phyloP scores from a whole-genome alignment of 2,888 invertebrate genomes.

The Megamerina dolium region DNA sequence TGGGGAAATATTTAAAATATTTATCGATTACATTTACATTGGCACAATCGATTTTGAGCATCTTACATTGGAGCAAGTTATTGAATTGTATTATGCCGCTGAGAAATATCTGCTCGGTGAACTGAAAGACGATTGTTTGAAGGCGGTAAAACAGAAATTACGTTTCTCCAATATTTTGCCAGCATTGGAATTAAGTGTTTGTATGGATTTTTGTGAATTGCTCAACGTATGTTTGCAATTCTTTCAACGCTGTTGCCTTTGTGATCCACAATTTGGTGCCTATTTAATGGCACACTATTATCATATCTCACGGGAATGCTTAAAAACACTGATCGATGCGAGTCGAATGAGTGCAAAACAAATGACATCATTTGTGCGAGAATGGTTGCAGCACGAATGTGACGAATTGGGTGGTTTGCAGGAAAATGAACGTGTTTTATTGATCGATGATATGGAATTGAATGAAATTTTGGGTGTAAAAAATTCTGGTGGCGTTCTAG shows the following conservation, averaged over 20 bases:
- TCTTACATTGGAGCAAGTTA: conserved; percentile 37
- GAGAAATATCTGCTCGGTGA: conserved; percentile 46
- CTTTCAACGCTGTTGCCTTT: conserved; percentile 43
- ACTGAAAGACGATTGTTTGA: conserved; percentile 33
- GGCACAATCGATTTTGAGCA: conserved; percentile 35
- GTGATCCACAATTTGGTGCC: conserved; percentile 38
- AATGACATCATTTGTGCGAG: conserved; percentile 41
- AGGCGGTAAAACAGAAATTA: conserved; percentile 38
- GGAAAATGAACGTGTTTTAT: conserved; percentile 30
- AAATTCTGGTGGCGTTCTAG: neutral
- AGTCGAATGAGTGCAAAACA: conserved; percentile 32
- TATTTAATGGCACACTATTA: conserved; percentile 40
- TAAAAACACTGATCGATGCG: conserved; percentile 41
- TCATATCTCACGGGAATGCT: conserved; percentile 45
- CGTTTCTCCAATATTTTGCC: conserved; percentile 46
- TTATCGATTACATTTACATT: conserved; percentile 46
- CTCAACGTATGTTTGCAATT: conserved; percentile 39
- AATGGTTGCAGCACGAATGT: conserved; percentile 47
- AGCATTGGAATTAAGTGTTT: conserved; percentile 42
- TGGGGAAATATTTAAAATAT: conserved; percentile 44
- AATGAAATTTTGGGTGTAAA: conserved; percentile 5
- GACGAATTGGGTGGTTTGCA: conserved; percentile 31
- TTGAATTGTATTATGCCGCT: conserved; percentile 47
- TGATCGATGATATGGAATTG: conserved; percentile 31
- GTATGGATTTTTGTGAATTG: conserved; percentile 40